phyloP scores from a whole-genome alignment of 2,888 invertebrate genomes.

The Apeira syringaria region DNA sequence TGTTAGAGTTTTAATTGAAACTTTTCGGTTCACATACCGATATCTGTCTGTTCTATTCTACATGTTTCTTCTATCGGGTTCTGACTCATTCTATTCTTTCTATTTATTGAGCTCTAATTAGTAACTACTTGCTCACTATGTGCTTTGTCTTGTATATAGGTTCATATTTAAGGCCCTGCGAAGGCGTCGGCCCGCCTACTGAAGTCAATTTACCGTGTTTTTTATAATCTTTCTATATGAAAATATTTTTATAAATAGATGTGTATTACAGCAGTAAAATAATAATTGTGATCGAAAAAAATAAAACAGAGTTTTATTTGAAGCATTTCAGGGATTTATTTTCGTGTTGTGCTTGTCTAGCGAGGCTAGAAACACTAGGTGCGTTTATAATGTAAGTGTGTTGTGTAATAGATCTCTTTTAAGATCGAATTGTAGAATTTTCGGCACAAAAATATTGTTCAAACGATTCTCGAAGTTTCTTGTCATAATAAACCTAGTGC shows the following conservation, averaged over 20 bases:
- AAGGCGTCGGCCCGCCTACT: slow-evolving; percentile 49
- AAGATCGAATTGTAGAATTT: slow-evolving; percentile 42
- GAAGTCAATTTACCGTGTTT: slow-evolving; percentile 74
- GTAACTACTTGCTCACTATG: slow-evolving; percentile 70
- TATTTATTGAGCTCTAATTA: slow-evolving; percentile 58
- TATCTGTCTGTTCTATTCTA: slow-evolving; percentile 2
- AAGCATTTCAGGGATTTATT: slow-evolving; percentile 75
- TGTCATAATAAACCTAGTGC: slow-evolving; percentile 80
- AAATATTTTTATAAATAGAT: slow-evolving; percentile 69
- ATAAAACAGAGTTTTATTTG: slow-evolving; percentile 83
- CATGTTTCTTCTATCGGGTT: slow-evolving; percentile 10
- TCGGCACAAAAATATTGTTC: slow-evolving; percentile 60
- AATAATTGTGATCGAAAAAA: slow-evolving; percentile 75
- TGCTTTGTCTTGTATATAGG: no score
- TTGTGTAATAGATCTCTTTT: slow-evolving; percentile 58
- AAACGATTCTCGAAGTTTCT: slow-evolving; percentile 59
- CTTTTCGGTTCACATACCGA: slow-evolving; percentile 23
- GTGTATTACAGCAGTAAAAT: slow-evolving; percentile 65
- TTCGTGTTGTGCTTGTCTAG: slow-evolving; percentile 76
- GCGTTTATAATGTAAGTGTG: slow-evolving; percentile 58
- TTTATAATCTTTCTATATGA: slow-evolving; percentile 56
- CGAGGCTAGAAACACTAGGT: slow-evolving; percentile 71
- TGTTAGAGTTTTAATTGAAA: slow-evolving; percentile 38
- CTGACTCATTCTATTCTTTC: slow-evolving; percentile 27
- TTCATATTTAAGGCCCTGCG: slow-evolving; percentile 54